These are phyloP conservation scores for Sarcoramphus papa DNA, from an alignment of 2,797 vertebrate species.

Conservation along the genomic window DNA sequence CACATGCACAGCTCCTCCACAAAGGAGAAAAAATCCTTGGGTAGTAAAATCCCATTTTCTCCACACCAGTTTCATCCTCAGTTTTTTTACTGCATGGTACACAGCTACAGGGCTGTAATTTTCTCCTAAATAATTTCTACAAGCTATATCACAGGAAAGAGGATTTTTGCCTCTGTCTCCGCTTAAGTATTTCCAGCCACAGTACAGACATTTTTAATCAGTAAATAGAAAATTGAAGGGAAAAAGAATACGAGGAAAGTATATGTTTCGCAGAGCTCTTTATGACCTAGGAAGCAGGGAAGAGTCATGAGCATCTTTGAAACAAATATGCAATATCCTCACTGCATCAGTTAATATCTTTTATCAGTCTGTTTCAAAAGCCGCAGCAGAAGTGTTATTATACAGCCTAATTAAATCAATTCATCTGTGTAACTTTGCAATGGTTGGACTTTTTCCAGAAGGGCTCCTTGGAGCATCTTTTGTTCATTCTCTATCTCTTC, in stretches of 20 bases:
- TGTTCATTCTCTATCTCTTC: constrained; percentile 32
- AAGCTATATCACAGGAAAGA: not conserved
- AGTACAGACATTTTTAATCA: not conserved
- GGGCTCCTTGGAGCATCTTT: constrained; percentile 61
- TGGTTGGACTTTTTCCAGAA: constrained; percentile 60
- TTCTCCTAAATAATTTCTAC: not conserved
- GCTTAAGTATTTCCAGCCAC: not conserved
- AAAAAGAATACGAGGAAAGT: not conserved
- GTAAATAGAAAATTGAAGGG: not conserved
- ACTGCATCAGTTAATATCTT: constrained; percentile 40
- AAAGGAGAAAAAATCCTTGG: not conserved
- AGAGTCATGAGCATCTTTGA: constrained; percentile 19
- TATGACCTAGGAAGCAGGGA: not conserved
- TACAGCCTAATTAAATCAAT: constrained; percentile 69
- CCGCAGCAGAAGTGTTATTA: constrained; percentile 29
- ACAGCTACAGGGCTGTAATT: not conserved
- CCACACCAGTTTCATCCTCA: not conserved
- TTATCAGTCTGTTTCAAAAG: constrained; percentile 22
- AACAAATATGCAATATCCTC: constrained; percentile 5
- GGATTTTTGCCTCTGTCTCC: not conserved
- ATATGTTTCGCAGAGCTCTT: not conserved
- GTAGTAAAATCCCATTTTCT: not conserved
- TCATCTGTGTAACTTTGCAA: constrained; percentile 55
- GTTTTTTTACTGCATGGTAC: not conserved
- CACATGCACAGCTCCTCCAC: not conserved